phyloP scores from a whole-genome alignment of 2,888 invertebrate species.

The Meiosimyza platycephala region DNA sequence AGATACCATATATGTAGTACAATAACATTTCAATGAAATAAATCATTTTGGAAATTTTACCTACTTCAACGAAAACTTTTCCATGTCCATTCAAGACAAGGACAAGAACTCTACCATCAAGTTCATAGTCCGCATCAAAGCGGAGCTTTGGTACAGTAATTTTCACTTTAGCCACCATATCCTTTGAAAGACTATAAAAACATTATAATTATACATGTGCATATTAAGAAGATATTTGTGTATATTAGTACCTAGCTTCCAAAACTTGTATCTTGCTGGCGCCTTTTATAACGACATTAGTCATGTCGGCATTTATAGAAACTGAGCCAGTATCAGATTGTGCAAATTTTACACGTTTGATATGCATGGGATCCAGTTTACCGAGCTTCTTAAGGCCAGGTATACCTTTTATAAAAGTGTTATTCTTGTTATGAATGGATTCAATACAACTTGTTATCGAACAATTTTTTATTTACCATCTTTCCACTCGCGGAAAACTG shows the following conservation, averaged over 20 bases:
- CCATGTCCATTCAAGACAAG: conserved; percentile 33
- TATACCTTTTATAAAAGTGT: conserved; percentile 41
- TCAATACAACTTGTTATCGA: too few relatives aligned
- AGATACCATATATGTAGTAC: too few relatives aligned
- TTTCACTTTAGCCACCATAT: too few relatives aligned
- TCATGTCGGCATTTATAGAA: conserved; percentile 36
- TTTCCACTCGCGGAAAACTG: conserved; percentile 12
- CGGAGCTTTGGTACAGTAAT: conserved; percentile 16
- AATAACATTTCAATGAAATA: neutral
- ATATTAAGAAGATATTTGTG: too few relatives aligned
- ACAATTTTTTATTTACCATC: conserved; percentile 16
- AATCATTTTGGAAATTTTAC: conserved; percentile 1
- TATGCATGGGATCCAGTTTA: conserved; percentile 51
- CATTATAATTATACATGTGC: too few relatives aligned
- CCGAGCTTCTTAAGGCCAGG: conserved; percentile 47
- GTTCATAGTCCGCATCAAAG: conserved; percentile 23
- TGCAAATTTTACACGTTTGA: conserved; percentile 46
- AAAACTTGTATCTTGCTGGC: conserved; percentile 46
- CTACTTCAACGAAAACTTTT: conserved; percentile 12
- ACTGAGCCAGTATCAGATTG: conserved; percentile 39
- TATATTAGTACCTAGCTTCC: conserved; percentile 42
- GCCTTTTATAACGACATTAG: conserved; percentile 47
- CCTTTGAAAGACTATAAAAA: neutral
- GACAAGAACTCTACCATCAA: conserved; percentile 29
- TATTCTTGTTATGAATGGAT: too few relatives aligned